phyloP scores from a whole-genome alignment of 2,797 vertebrate genomes.

The Eutrigla gurnardus region DNA sequence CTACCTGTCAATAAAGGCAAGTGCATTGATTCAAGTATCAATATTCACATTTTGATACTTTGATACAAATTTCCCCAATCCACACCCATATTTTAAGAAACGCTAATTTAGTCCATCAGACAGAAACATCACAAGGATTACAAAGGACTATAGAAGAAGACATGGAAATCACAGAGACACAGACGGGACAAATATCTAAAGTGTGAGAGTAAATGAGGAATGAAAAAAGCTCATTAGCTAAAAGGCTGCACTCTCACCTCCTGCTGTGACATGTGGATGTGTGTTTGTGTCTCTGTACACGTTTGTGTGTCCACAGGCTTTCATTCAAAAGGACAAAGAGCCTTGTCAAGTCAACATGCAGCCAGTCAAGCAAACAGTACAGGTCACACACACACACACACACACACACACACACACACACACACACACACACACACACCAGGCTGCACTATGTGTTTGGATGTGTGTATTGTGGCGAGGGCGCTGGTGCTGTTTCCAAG shows the following conservation, averaged over 20 bases:
- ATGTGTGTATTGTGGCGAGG: slow-evolving; percentile 50
- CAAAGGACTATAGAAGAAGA: not conserved
- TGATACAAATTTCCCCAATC: not conserved
- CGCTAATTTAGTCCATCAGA: not conserved
- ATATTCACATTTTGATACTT: not conserved
- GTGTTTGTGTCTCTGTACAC: slow-evolving; percentile 21
- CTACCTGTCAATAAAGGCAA: not conserved
- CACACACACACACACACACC: slow-evolving; percentile 30
- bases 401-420: slow-evolving; percentile 6
- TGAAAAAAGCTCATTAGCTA: slow-evolving; percentile 62
- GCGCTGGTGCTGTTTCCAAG: slow-evolving; percentile 59
- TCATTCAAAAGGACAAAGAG: slow-evolving; percentile 69
- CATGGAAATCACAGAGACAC: not conserved
- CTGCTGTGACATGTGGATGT: slow-evolving; percentile 51
- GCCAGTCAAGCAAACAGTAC: slow-evolving; percentile 59
- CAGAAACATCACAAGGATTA: not conserved
- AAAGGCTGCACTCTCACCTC: slow-evolving; percentile 57
- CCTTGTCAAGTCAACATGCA: slow-evolving; percentile 65
- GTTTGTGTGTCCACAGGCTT: slow-evolving; percentile 40
- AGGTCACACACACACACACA: slow-evolving; percentile 26
- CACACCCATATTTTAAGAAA: not conserved
- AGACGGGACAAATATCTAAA: slow-evolving; percentile 12
- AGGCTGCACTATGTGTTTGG: slow-evolving; percentile 38
- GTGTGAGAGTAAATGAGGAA: slow-evolving; percentile 34
- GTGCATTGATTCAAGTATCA: not conserved